Evolutionary conservation across 2,797 vertebrate species (phyloP).

Genomic region (Pantherophis vulpinus): DNA sequence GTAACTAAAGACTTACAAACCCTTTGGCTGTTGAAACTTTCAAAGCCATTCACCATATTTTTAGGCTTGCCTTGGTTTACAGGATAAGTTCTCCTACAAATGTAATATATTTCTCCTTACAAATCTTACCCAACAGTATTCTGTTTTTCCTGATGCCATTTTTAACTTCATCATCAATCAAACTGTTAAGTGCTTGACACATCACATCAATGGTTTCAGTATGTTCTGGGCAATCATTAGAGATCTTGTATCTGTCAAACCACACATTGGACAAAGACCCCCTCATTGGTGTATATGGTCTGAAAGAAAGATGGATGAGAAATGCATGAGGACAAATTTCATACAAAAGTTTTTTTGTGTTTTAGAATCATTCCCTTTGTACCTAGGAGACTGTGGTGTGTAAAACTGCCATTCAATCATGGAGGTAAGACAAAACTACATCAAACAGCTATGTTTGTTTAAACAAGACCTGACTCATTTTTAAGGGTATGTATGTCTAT

Average conservation of each 20-base stretch:
- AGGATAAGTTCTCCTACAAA: slow-evolving; percentile 1
- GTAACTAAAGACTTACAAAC: not conserved
- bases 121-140: slow-evolving; percentile 81
- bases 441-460: not conserved
- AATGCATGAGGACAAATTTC: slow-evolving; percentile 21
- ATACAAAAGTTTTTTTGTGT: not conserved
- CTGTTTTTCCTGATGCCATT: slow-evolving; percentile 78
- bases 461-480: not conserved
- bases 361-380: not conserved
- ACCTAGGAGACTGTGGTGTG: not conserved
- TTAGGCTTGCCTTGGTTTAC: not conserved
- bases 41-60: slow-evolving; percentile 8
- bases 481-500: not conserved
- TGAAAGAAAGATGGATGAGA: slow-evolving; percentile 52
- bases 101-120: slow-evolving; percentile 1
- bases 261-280: slow-evolving; percentile 82
- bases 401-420: not conserved
- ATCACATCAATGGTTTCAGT: slow-evolving; percentile 82
- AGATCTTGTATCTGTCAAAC: slow-evolving; percentile 88
- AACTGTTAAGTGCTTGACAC: slow-evolving; percentile 72
- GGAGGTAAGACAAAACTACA: slow-evolving; percentile 5
- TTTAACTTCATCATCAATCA: slow-evolving; percentile 81
- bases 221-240: slow-evolving; percentile 80
- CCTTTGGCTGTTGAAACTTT: not conserved
- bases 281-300: slow-evolving; percentile 84